phyloP scores from a whole-genome alignment of 2,888 invertebrate species.

The Morpho achilles region DNA sequence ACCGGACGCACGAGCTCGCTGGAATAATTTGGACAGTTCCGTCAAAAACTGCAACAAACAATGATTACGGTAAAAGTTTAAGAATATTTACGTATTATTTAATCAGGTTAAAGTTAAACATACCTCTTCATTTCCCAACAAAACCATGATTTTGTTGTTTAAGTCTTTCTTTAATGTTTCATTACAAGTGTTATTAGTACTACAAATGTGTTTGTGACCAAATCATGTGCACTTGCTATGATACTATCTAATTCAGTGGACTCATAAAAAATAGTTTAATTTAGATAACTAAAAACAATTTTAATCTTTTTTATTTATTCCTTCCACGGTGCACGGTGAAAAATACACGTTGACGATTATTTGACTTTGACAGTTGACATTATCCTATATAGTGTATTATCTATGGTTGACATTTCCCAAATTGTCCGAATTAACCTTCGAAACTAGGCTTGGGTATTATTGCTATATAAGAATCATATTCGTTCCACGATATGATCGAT shows the following conservation, averaged over 20 bases:
- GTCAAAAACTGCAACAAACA: constrained; percentile 85
- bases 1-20: constrained; percentile 88
- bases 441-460: too few relatives aligned
- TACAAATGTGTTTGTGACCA: background rate
- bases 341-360: too few relatives aligned
- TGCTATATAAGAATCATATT: too few relatives aligned
- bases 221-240: background rate
- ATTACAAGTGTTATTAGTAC: constrained; percentile 1
- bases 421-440: too few relatives aligned
- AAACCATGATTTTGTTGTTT: constrained; percentile 74
- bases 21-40: constrained; percentile 92
- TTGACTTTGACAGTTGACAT: too few relatives aligned
- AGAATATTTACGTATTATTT: too few relatives aligned
- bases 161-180: constrained; percentile 2
- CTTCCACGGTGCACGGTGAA: too few relatives aligned
- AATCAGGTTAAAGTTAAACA: constrained; percentile 3
- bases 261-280: constrained; percentile 60
- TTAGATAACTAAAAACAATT: too few relatives aligned
- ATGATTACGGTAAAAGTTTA: background rate
- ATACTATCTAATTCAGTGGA: constrained; percentile 65
- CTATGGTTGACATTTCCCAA: too few relatives aligned
- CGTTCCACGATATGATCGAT: too few relatives aligned
- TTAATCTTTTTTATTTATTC: too few relatives aligned
- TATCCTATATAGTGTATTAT: too few relatives aligned
- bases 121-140: constrained; percentile 84